Evolutionary conservation across 2,888 invertebrate species (phyloP), one percentile per base, ranked within the genome.

Genomic region (Eupithecia centaureata): DNA sequence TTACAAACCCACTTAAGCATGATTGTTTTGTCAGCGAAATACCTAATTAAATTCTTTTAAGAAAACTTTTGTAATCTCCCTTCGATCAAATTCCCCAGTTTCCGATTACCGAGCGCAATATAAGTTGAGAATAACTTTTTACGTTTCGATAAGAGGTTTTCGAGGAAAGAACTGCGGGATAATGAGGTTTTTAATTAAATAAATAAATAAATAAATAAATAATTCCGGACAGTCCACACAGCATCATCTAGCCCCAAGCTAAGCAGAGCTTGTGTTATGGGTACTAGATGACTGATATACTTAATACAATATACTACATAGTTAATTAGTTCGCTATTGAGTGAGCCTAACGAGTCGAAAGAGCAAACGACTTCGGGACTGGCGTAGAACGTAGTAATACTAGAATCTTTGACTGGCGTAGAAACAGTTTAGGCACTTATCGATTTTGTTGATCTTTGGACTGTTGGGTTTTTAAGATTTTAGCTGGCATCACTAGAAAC

Each of bases 181-280:
- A 63, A 63, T 63, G 57, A 57, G 32, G 22, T 63, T 57, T 56
- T 57, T 63, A 63, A 57, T 61, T 62, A 35, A n/a, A n/a, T n/a
- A n/a, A n/a, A n/a, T n/a, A n/a, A n/a, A n/a, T n/a, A n/a, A n/a
- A n/a, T n/a, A n/a, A n/a, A n/a, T n/a, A n/a, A n/a, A n/a, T n/a
- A n/a, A n/a, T n/a, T n/a, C n/a, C n/a, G n/a, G n/a, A n/a, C n/a
- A n/a, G n/a, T n/a, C n/a, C n/a, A n/a, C n/a, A n/a, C n/a, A n/a
- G n/a, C n/a, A n/a, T n/a, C n/a, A n/a, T n/a, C n/a, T n/a, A n/a
- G n/a, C n/a, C n/a, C n/a, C n/a, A n/a, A n/a, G n/a, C n/a, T n/a
- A n/a, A n/a, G n/a, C n/a, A n/a, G n/a, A n/a, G n/a, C n/a, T n/a
- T n/a, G n/a, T n/a, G n/a, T n/a, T n/a, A n/a, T n/a, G n/a, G n/a